A percentile compares a stretch with the other conserved stretches of the same genome.
phyloP scores from a whole-genome alignment of 2,113 vertebrate species.

The Cyphomyrus discorhynchus region DNA sequence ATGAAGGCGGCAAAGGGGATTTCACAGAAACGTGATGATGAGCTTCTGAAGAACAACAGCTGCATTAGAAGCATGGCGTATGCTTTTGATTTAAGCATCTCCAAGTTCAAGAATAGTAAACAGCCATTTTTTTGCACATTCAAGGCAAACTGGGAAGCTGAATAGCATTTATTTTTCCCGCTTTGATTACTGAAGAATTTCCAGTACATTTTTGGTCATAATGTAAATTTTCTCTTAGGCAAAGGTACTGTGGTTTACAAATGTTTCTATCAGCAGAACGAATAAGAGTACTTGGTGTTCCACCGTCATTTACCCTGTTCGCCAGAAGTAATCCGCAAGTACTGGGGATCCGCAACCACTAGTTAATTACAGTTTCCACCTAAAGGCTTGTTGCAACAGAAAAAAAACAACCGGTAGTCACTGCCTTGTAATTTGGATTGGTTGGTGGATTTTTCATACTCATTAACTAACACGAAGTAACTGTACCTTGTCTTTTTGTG shows the following conservation, averaged over 20 bases:
- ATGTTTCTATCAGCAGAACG: background rate
- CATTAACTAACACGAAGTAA: slow-evolving; percentile 13
- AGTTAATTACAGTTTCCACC: background rate
- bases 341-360: background rate
- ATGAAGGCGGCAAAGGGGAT: background rate
- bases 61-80: slow-evolving; percentile 17
- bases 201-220: background rate
- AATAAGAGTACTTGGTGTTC: background rate
- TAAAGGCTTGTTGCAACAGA: background rate
- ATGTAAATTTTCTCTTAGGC: background rate
- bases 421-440: slow-evolving; percentile 34
- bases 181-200: background rate
- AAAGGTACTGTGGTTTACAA: background rate
- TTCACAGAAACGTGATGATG: background rate
- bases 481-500: background rate
- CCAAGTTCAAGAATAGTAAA: background rate
- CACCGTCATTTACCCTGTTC: background rate
- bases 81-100: slow-evolving; percentile 20
- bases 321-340: background rate
- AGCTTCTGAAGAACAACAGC: slow-evolving; percentile 27
- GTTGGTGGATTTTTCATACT: background rate
- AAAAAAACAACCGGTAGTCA: slow-evolving; percentile 22
- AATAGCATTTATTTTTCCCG: background rate
- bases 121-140: background rate
- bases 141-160: background rate